phyloP scores from a whole-genome alignment of 2,113 vertebrate genomes.

The Mormyrus lacerda region DNA sequence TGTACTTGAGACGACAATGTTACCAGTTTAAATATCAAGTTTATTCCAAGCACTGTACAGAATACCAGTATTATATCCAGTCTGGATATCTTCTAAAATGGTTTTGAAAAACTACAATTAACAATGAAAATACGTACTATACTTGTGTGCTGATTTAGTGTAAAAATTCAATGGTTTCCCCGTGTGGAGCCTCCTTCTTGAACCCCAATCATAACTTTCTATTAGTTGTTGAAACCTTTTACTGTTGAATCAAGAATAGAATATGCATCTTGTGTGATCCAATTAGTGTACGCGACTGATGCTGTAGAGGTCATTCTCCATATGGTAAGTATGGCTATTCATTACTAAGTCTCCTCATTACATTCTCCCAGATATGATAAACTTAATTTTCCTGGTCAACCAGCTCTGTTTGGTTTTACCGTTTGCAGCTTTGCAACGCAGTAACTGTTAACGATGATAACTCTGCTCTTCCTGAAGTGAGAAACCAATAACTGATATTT shows the following conservation, averaged over 20 bases:
- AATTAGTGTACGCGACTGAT: not conserved
- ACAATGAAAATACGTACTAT: not conserved
- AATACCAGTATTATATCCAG: not conserved
- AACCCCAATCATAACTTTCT: not conserved
- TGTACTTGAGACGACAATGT: not conserved
- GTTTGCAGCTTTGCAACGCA: not conserved
- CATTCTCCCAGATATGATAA: not conserved
- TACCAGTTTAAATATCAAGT: not conserved
- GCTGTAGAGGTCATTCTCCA: not conserved
- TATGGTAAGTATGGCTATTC: not conserved
- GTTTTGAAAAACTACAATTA: not conserved
- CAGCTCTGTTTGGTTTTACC: not conserved
- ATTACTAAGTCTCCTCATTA: not conserved
- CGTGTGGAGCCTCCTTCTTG: not conserved
- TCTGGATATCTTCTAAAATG: not conserved
- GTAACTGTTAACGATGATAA: not conserved
- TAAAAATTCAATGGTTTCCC: not conserved
- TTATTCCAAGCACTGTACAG: not conserved
- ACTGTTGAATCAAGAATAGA: not conserved
- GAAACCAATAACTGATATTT: not conserved
- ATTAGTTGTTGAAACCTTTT: not conserved
- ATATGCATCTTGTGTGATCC: not conserved
- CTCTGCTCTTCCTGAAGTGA: not conserved
- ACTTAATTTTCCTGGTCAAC: not conserved
- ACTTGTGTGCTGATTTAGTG: not conserved